Evolutionary conservation across 2,888 invertebrate genomes (phyloP).

Genomic region (Sarcophaga caerulescens): DNA sequence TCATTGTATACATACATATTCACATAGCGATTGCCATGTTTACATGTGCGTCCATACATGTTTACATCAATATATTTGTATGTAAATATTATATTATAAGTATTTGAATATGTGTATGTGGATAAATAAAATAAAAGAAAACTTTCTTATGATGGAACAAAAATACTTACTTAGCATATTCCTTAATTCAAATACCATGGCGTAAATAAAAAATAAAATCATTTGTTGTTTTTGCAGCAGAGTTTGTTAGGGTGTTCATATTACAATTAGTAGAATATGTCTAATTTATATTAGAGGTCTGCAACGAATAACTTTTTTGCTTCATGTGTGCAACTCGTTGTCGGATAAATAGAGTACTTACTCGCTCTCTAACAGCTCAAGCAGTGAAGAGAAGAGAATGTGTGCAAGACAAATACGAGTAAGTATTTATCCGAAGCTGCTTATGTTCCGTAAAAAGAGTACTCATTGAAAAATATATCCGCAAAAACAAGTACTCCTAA

Average conservation of each 20-base stretch:
- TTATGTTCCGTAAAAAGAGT: too few relatives aligned
- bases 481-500: too few relatives aligned
- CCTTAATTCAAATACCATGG: constrained; percentile 73
- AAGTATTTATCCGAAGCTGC: too few relatives aligned
- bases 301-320: too few relatives aligned
- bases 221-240: too few relatives aligned
- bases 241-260: background rate
- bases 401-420: too few relatives aligned
- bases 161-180: constrained; percentile 78
- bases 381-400: too few relatives aligned
- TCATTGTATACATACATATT: constrained; percentile 38
- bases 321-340: too few relatives aligned
- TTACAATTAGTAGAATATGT: background rate
- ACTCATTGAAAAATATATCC: too few relatives aligned
- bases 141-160: constrained; percentile 66
- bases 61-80: background rate
- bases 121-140: constrained; percentile 69
- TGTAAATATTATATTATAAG: background rate
- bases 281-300: too few relatives aligned
- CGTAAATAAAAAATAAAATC: constrained; percentile 3
- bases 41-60: constrained; percentile 42
- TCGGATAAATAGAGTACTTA: too few relatives aligned
- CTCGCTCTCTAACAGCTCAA: too few relatives aligned
- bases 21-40: constrained; percentile 60
- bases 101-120: background rate